Evolutionary conservation across 2,797 vertebrate species (phyloP), one percentile per base, ranked within the genome.

Genomic region (Pteropus rufus): DNA sequence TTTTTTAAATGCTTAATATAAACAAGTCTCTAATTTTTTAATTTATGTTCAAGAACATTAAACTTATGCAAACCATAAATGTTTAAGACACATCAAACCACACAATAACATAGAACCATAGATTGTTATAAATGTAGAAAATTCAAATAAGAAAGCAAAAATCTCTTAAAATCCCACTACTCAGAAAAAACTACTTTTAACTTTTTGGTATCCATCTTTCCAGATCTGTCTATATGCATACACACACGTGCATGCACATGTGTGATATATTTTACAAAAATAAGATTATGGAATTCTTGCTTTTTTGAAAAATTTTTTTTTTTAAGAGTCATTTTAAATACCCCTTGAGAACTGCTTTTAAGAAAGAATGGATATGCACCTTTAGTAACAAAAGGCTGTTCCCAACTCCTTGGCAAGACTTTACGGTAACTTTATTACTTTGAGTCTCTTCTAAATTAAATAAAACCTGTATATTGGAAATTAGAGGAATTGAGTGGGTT

Each of bases 371-470:
- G 29, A 52, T 84, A 93, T 69, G 19, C 65, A 92, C 34, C 15
- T 91, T 83, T 70, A 91, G 91, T 75, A 91, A 70, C 36, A 77
- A 95, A 95, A 88, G n/a, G 64, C 18, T 86, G 23, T 26, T 91
- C 10, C 65, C 87, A 52, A 96, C n/a, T 85, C 23, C 77, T 80
- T 82, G 75, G 70, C n/a, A 93, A 83, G 80, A 89, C 12, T 64
- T 87, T 54, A 84, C 0, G 89, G 9, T 87, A 93, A 60, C 16
- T 96, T 90, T 67, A 91, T 16, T 65, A 41, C 67, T 95, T 56
- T 83, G 65, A 87, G 24, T 84, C n/a, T 67, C 58, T 80, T 95
- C 23, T 88, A 93, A 94, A 95, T 90, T 83, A 94, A 94, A 91
- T 76, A 89, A 90, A 92, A 80, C 36, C 41, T 77, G 0, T 9